Base-by-base conservation (phyloP, 1,140 invertebrate genomes). In the Drosophila pseudoobscura region DNA sequence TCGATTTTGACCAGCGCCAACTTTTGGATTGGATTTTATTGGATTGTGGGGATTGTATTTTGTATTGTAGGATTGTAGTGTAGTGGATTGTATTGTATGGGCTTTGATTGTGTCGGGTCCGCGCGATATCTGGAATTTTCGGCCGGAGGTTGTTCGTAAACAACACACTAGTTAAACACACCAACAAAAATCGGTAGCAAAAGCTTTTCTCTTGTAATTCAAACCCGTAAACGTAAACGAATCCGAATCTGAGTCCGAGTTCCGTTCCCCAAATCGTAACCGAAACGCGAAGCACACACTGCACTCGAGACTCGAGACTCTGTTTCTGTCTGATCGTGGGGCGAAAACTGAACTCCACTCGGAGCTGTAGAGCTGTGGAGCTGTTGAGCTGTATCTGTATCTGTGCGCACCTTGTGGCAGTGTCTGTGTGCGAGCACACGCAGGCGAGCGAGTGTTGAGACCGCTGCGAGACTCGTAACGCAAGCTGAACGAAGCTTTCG, bases 271-370 rank as follows among this genome's bases (percentile, higher is more conserved):
- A 39, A 39, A 39, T 39, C 57, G 53, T 64, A 71, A 63, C 51
- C 35, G 47, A 78, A 59, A 63, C 49, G 20, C 39, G 56, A 51
- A 62, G 58, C 31, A 61, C 51, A 76, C 35, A 55, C 54, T 43
- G 29, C 35, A 41, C 71, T 51, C 76, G 75, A 75, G 77, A 73
- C 75, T 61, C 50, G 50, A 79, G 71, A 39, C 66, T 53, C 66
- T 53, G 64, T 69, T 46, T 69, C 69, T 70, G 66, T 45, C 44
- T 45, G 26, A 15, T 60, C 26, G 13, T 41, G n/a, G 35, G 29
- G 20, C 47, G 47, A 64, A 70, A 57, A 59, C 47, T 50, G 71
- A 65, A 74, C 71, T 84, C 62, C 57, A 70, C 66, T 77, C 57
- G 73, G 59, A 74, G 78, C 78, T 77, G 63, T 39, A 53, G 24